Evolutionary conservation across 2,113 vertebrate species (phyloP), one percentile per base, ranked within the genome.

Genomic region (Anthoscopus minutus): DNA sequence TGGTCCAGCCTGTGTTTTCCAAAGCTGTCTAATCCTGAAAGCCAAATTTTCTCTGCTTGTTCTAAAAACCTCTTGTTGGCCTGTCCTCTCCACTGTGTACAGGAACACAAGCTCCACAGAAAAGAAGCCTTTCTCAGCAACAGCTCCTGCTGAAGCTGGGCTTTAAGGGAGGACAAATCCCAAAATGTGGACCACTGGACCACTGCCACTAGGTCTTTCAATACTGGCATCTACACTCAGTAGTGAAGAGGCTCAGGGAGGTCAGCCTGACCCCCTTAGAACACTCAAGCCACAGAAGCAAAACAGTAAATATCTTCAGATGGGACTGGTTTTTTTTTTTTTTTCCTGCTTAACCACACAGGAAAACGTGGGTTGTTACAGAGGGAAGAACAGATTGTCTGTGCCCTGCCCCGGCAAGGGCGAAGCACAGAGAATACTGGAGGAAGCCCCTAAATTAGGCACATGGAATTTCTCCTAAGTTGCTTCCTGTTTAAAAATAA

Each of bases 401-500:
- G 72, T 56, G 83, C 60, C 56, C 60, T 93, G 80, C 56, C 51
- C 53, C 64, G 51, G 21, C 6, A 7, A 90, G 42, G 42, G 64
- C 0, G 0, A 73, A 1, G 1, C 28, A 44, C 1, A 90, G 30
- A 79, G 81, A 91, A 58, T n/a, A 81, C 27, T 48, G 76, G 67
- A 93, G 80, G 86, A 94, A 95, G 69, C 56, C 86, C 51, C 80
- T 67, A 78, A 96, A 94, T 93, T 71, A 88, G 35, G 60, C 82
- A 74, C 72, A 64, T 33, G 83, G 83, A 91, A 96, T 74, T 88
- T 83, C 76, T 92, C 47, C 78, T 37, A 48, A 92, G 21, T 42
- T 79, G 30, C 58, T 95, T 94, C 93, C 94, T 92, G 73, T 89
- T 93, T 91, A 82, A 96, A 95, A 94, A 81, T 87, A 97, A 91